These are phyloP conservation scores for Scleropages formosus DNA, from an alignment of 2,797 vertebrate species.

Conservation along the genomic window DNA sequence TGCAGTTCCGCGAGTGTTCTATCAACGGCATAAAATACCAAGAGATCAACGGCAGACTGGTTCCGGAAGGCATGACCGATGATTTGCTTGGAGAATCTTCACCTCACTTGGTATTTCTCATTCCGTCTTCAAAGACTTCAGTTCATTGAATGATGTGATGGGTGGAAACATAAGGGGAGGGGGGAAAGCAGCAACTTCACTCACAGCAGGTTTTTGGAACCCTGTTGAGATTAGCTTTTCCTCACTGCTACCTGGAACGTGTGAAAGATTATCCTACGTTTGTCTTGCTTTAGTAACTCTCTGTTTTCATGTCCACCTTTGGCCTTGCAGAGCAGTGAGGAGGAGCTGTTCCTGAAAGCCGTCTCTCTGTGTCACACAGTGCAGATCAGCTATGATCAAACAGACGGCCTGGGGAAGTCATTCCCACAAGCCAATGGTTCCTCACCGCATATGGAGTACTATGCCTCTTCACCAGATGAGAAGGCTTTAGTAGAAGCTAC, in stretches of 20 bases:
- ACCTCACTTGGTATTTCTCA: slow-evolving; percentile 61
- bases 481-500: slow-evolving; percentile 94
- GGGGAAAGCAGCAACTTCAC: too few relatives aligned
- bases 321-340: slow-evolving; percentile 70
- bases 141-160: too few relatives aligned
- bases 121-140: background rate
- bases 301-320: slow-evolving; percentile 2
- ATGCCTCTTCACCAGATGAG: slow-evolving; percentile 95
- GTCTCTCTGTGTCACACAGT: slow-evolving; percentile 96
- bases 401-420: slow-evolving; percentile 72
- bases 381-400: slow-evolving; percentile 86
- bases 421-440: slow-evolving; percentile 78
- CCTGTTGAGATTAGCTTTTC: background rate
- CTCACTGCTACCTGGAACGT: background rate
- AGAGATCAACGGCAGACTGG: slow-evolving; percentile 87
- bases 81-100: slow-evolving; percentile 74
- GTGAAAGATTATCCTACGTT: too few relatives aligned
- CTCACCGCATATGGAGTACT: slow-evolving; percentile 82
- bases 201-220: too few relatives aligned
- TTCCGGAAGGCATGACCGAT: slow-evolving; percentile 86
- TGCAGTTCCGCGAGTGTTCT: slow-evolving; percentile 96
- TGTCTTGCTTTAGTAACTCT: too few relatives aligned
- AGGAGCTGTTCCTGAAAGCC: slow-evolving; percentile 89
- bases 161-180: too few relatives aligned
- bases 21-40: slow-evolving; percentile 92